Base-by-base conservation (phyloP, 2,797 vertebrate genomes). In the Telmatherina bonti region DNA sequence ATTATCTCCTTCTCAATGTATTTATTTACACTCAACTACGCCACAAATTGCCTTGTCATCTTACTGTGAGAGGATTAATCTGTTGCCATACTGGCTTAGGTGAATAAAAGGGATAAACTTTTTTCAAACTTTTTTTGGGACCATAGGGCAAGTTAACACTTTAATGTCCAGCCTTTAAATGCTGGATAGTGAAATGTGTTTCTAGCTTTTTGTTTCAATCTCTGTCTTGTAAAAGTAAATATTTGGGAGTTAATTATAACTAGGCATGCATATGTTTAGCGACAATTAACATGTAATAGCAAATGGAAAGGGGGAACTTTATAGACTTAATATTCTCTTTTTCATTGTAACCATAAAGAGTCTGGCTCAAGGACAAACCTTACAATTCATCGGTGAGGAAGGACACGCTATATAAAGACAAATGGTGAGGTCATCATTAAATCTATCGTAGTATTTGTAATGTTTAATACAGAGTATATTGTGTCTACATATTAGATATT, bases 21-120 rank as follows among this genome's bases (percentile, higher is more conserved):
- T 95, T 95, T 95, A 95, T 95, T 95, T 95, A 95, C 93, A 94
- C 93, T 94, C 92, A 93, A 93, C 93, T 94, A 92, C 93, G 89
- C 91, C 89, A 89, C 92, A 95, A 92, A 95, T 94, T 94, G 94
- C 92, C 90, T 92, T 95, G 94, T 95, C 94, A 92, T 94, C 91
- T 89, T 93, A 94, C 94, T 92, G 90, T 93, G 82, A 74, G 86
- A 93, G 92, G 91, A 95, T 95, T 95, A 92, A 95, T 95, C 90
- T 94, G 91, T 93, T 92, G 92, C 92, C 89, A 90, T 76, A 82
- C 79, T 81, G 88, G 87, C 91, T 91, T 90, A 92, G 90, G 89
- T 91, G 93, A 91, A 88, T 87, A 86, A 90, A 91, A 91, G 89
- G 92, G 85, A 93, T 83, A 85, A 85, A 93, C 90, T 91, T 90